Evolutionary conservation across 1,140 invertebrate genomes (phyloP).

Genomic region (Lasioglossum albipes): DNA sequence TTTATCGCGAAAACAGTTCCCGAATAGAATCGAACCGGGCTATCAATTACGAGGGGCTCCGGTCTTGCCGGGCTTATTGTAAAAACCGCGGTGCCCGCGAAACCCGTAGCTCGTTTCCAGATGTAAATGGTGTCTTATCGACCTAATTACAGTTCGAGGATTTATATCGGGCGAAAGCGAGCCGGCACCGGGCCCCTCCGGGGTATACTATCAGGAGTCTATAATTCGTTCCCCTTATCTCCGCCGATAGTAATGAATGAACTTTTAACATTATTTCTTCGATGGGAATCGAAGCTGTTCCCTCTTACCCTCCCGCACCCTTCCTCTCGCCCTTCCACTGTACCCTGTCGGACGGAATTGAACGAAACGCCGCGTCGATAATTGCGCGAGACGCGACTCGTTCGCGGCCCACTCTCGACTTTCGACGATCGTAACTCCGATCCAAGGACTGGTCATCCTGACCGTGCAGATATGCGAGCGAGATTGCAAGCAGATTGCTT

Average conservation of each 20-base stretch:
- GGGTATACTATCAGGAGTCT: slow-evolving; percentile 60
- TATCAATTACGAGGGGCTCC: slow-evolving; percentile 30
- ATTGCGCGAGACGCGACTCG: background rate
- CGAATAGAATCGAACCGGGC: slow-evolving; percentile 13
- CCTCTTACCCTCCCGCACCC: background rate
- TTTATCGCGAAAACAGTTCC: background rate
- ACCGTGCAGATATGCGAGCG: background rate
- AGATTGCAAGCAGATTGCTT: background rate
- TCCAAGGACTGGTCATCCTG: background rate
- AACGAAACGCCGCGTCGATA: slow-evolving; percentile 23
- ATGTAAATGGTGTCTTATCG: slow-evolving; percentile 58
- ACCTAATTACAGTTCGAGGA: slow-evolving; percentile 57
- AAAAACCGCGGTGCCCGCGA: slow-evolving; percentile 13
- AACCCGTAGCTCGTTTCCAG: slow-evolving; percentile 34
- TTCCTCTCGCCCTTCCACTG: background rate
- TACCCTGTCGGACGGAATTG: background rate
- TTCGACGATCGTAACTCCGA: background rate
- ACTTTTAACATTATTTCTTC: slow-evolving; percentile 62
- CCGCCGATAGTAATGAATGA: slow-evolving; percentile 57
- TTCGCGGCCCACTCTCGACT: background rate
- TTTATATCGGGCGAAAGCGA: slow-evolving; percentile 56
- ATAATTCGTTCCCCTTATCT: slow-evolving; percentile 62
- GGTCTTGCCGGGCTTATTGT: slow-evolving; percentile 3
- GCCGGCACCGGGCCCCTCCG: slow-evolving; percentile 32
- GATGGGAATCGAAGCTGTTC: slow-evolving; percentile 45